These are phyloP conservation scores for Mercenaria mercenaria DNA, from an alignment of 1,140 invertebrate species.

Conservation along the genomic window DNA sequence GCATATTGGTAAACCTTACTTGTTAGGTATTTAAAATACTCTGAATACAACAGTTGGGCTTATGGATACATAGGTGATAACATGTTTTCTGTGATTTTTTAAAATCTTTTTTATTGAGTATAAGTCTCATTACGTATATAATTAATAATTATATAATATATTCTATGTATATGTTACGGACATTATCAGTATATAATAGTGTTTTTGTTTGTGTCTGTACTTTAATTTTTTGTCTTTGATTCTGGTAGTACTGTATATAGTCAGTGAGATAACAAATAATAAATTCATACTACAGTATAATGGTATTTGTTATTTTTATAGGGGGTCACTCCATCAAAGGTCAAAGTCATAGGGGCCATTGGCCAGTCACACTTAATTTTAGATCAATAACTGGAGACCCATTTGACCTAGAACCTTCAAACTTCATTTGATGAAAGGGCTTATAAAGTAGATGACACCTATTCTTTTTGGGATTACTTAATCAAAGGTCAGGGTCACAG, in stretches of 20 bases:
- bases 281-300: conserved; percentile 20
- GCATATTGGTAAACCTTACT: too few relatives aligned
- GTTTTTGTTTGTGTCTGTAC: not conserved
- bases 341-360: too few relatives aligned
- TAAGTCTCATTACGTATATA: not conserved
- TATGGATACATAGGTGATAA: not conserved
- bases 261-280: conserved; percentile 1
- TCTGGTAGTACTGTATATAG: conserved; percentile 2
- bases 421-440: too few relatives aligned
- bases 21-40: too few relatives aligned
- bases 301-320: too few relatives aligned
- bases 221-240: conserved; percentile 13
- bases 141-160: not conserved
- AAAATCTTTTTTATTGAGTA: not conserved
- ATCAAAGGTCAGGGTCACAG: too few relatives aligned
- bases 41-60: not conserved
- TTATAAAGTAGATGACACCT: too few relatives aligned
- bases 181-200: not conserved
- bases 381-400: too few relatives aligned
- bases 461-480: too few relatives aligned
- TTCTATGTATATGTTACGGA: not conserved
- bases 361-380: too few relatives aligned
- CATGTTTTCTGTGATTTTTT: not conserved
- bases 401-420: too few relatives aligned
- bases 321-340: too few relatives aligned